Percentiles rank a stretch among this genome's conserved stretches.
phyloP scores from a whole-genome alignment of 2,113 vertebrate genomes.

The Charadrius vociferus region DNA sequence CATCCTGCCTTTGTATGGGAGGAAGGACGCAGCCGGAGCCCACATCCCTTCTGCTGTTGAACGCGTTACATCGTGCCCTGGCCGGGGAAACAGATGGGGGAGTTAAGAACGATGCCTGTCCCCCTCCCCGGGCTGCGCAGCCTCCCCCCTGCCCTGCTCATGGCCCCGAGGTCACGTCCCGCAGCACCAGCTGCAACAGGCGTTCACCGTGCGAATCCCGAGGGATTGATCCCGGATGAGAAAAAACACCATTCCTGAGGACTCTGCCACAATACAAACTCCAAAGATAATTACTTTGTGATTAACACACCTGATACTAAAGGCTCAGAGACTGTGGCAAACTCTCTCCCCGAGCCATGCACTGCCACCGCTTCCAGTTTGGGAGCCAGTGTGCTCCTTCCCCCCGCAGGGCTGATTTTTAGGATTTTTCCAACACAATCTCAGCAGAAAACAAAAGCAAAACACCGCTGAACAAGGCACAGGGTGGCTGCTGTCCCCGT shows the following conservation, averaged over 20 bases:
- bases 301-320: background rate
- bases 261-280: fast-evolving
- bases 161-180: fast-evolving
- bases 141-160: fast-evolving
- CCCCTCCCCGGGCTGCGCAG: background rate
- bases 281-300: background rate
- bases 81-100: background rate
- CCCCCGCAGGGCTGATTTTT: background rate
- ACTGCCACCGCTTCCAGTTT: fast-evolving
- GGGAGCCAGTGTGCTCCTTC: background rate
- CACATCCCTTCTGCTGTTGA: background rate
- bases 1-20: background rate
- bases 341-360: background rate
- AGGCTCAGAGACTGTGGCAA: background rate
- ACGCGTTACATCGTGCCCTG: fast-evolving
- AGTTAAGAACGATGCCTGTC: background rate
- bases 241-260: background rate
- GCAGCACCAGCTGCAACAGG: background rate
- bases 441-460: background rate
- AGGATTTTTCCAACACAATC: background rate
- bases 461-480: background rate
- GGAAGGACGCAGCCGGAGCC: background rate
- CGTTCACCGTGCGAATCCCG: fast-evolving
- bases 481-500: background rate
- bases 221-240: fast-evolving